Evolutionary conservation across 2,888 invertebrate genomes (phyloP).

Genomic region (Blastobasis adustella): DNA sequence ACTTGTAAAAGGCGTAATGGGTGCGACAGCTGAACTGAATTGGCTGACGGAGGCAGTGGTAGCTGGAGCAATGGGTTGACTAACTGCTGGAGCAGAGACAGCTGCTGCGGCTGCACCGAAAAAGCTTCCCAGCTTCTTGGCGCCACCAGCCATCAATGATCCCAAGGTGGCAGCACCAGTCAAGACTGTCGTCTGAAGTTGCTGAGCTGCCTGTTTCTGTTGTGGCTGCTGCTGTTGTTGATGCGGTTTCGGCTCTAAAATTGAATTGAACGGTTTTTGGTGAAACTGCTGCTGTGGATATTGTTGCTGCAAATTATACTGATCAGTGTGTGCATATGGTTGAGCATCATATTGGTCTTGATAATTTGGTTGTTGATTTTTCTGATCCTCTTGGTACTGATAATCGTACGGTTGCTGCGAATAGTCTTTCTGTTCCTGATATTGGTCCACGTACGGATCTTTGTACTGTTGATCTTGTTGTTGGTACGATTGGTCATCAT

Average conservation of each 20-base stretch:
- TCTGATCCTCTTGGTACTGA: constrained; percentile 29
- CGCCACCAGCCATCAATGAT: constrained; percentile 67
- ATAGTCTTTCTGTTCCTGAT: constrained; percentile 27
- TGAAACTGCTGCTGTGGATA: constrained; percentile 27
- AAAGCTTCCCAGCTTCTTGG: constrained; percentile 65
- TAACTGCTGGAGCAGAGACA: constrained; percentile 45
- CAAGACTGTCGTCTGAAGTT: constrained; percentile 55
- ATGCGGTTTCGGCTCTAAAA: constrained; percentile 30
- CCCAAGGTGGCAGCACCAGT: constrained; percentile 67
- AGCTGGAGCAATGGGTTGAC: constrained; percentile 32
- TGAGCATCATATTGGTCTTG: constrained; percentile 30
- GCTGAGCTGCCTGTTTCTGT: constrained; percentile 52
- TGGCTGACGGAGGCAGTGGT: constrained; percentile 35
- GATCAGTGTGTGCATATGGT: constrained; percentile 26
- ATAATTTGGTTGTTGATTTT: constrained; percentile 31
- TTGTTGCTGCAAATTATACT: constrained; percentile 24
- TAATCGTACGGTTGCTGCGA: constrained; percentile 22
- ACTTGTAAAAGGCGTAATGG: constrained; percentile 48
- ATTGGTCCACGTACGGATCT: constrained; percentile 19
- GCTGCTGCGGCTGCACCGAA: constrained; percentile 69
- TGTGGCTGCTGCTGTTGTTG: constrained; percentile 48
- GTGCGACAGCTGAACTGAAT: constrained; percentile 37
- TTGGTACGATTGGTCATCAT: constrained; percentile 17
- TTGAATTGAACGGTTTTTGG: constrained; percentile 1
- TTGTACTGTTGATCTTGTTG: constrained; percentile 23